Evolutionary conservation across 2,888 invertebrate species (phyloP), one percentile per base, ranked within the genome.

Genomic region (Andrena flavipes): DNA sequence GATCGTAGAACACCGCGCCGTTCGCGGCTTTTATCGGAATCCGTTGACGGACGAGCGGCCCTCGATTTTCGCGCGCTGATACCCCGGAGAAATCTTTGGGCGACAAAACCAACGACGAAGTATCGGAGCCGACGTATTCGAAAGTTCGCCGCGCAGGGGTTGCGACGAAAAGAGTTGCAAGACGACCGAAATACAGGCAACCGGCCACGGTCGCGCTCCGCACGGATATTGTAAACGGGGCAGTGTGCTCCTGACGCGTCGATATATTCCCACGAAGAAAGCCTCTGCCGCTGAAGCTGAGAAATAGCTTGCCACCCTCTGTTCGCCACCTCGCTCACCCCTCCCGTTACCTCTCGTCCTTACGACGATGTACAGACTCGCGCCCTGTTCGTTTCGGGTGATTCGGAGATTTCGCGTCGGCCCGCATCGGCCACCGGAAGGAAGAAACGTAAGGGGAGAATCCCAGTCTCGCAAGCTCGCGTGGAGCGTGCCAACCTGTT

Each of bases 221-320:
- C 85, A 87, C 81, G 89, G 87, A 91, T 91, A 91, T 91, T 89
- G 92, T 90, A 90, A 91, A 89, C 91, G 89, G 88, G 84, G 78
- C 86, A 85, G 91, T 87, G 91, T 92, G 93, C 90, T 92, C 83
- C 84, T 93, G 92, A 93, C 93, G 92, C 90, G 92, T 91, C 92
- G 91, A 93, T 93, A 93, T 93, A 92, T 92, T 92, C 91, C 88
- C 89, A 86, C 90, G 91, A 93, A 93, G 93, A 93, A 93, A 93
- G 91, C 92, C 92, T 92, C 93, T 93, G 93, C 91, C 87, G 90
- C 81, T 93, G 93, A 93, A 93, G 92, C 93, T 93, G 93, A 93
- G 93, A 92, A 93, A 93, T 93, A 93, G 93, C 92, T 91, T 83
- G 86, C 87, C 88, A 82, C 75, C 85, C 82, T 85, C 78, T 69